Percentiles rank a stretch among this genome's conserved stretches.
These are phyloP conservation scores for Emmelina monodactyla DNA, from an alignment of 2,888 invertebrate species.

Conservation along the genomic window DNA sequence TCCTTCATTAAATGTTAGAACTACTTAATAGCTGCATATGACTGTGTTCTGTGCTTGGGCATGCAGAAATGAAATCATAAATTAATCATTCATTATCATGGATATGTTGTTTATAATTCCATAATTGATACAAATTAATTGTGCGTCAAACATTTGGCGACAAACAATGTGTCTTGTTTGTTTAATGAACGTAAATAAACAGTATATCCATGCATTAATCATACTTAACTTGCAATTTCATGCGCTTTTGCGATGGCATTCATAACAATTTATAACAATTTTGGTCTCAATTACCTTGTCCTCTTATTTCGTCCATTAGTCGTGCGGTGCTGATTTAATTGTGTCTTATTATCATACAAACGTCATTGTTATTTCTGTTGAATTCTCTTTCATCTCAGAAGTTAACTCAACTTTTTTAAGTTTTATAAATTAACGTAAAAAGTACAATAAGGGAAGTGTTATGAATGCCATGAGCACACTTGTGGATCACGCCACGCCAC, in stretches of 20 bases:
- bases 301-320: no score
- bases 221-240: constrained; percentile 43
- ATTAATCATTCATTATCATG: constrained; percentile 27
- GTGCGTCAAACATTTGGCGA: no score
- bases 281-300: constrained; percentile 7
- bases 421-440: not conserved
- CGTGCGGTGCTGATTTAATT: no score
- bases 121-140: no score
- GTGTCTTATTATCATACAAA: no score
- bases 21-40: constrained; percentile 39
- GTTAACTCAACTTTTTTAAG: no score
- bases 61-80: constrained; percentile 60
- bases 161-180: no score
- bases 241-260: constrained; percentile 50
- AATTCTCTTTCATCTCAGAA: no score
- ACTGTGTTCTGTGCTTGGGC: constrained; percentile 60
- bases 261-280: constrained; percentile 40
- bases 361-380: no score
- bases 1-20: constrained; percentile 24
- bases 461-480: constrained; percentile 31
- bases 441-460: constrained; percentile 17
- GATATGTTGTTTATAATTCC: not conserved
- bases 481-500: not conserved
- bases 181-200: not conserved
- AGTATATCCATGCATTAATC: constrained; percentile 37